Conservation (phyloP, 2,113 vertebrate species). For the Dromaius novaehollandiae region DNA sequence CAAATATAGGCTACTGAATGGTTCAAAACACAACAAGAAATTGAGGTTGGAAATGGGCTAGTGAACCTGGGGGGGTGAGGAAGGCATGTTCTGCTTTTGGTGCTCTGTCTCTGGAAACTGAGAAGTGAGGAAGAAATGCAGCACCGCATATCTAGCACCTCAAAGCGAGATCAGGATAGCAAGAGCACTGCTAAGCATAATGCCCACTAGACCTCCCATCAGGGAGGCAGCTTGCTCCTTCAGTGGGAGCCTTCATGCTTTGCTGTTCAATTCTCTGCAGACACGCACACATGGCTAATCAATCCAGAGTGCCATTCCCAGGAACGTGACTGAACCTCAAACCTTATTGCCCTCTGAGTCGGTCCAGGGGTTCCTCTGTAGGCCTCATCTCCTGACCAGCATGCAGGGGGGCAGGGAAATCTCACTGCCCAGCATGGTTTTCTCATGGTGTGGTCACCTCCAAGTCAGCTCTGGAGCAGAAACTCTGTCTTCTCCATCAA, state of each 20-base stretch:
- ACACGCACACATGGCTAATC: neutral
- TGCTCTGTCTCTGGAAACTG: neutral
- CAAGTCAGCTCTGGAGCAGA: neutral
- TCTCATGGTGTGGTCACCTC: neutral
- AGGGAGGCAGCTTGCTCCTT: accelerated
- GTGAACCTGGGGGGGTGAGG: neutral
- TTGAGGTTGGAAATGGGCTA: neutral
- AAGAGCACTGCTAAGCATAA: accelerated
- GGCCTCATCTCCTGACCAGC: neutral
- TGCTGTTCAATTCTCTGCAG: neutral
- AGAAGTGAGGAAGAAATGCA: neutral
- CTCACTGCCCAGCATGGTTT: accelerated
- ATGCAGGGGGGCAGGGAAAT: neutral
- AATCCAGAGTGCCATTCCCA: neutral
- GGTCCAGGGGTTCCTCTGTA: neutral
- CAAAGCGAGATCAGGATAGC: neutral
- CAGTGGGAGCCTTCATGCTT: accelerated
- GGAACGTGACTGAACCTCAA: neutral
- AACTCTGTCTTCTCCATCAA: neutral
- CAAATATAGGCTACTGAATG: neutral
- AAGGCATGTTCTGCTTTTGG: neutral
- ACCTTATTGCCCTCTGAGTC: too few species aligned
- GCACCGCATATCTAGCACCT: neutral
- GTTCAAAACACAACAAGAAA: neutral
- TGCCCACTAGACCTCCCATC: accelerated